A percentile compares a stretch with the other conserved stretches of the same genome.
Conservation (phyloP, 2,888 invertebrate genomes). For the Cancer borealis region DNA sequence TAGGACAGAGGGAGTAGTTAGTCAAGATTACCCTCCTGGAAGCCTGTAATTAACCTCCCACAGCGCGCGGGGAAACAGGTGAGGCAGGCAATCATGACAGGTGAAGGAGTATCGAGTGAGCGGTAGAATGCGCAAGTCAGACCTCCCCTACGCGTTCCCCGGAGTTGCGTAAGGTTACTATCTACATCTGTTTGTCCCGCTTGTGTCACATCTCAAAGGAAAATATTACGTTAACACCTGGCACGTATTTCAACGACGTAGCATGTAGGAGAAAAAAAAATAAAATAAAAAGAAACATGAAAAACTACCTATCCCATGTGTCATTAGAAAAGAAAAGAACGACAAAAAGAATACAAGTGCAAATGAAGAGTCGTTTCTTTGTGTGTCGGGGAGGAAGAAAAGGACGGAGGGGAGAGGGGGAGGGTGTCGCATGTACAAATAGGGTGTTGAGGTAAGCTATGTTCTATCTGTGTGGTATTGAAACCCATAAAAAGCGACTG, state of each 20-base stretch:
- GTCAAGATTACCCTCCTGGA: conserved; percentile 42
- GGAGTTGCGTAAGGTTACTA: background rate
- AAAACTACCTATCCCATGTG: background rate
- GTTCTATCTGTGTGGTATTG: conserved; percentile 38
- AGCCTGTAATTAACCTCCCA: conserved; percentile 49
- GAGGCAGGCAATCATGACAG: conserved; percentile 25
- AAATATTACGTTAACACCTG: no score
- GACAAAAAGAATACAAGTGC: background rate
- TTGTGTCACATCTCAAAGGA: background rate
- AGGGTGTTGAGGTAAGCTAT: background rate
- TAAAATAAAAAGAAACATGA: background rate
- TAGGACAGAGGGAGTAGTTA: conserved; percentile 39
- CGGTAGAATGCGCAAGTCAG: background rate
- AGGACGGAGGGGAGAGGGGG: background rate
- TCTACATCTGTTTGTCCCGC: background rate
- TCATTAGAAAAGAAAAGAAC: background rate
- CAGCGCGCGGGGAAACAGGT: background rate
- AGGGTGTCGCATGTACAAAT: background rate
- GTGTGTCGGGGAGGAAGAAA: background rate
- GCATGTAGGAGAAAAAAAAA: background rate
- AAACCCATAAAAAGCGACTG: conserved; percentile 1
- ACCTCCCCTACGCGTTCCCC: background rate
- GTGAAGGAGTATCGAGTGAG: background rate
- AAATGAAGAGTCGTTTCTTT: background rate
- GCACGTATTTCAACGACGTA: background rate